phyloP scores from a whole-genome alignment of 2,113 vertebrate genomes.

The Raja brachyura region DNA sequence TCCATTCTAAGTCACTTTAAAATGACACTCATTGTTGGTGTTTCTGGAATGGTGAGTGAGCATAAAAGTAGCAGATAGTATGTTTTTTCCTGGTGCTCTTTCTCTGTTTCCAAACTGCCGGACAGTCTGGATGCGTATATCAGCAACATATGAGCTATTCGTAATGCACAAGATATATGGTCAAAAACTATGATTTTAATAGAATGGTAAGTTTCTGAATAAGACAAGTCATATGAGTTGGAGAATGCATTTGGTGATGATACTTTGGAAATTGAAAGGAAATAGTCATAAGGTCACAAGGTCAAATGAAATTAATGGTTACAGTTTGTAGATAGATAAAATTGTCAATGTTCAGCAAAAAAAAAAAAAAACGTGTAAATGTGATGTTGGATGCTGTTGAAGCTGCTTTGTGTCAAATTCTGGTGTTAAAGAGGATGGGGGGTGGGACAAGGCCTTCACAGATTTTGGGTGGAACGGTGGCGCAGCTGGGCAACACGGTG shows the following conservation, averaged over 20 bases:
- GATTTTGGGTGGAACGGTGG: too few relatives aligned
- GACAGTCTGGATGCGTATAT: too few relatives aligned
- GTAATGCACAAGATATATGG: background rate
- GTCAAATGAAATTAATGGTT: background rate
- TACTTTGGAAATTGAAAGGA: background rate
- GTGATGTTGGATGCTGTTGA: background rate
- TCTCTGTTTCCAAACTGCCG: too few relatives aligned
- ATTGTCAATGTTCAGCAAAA: background rate
- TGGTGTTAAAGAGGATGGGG: background rate
- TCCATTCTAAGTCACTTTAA: too few relatives aligned
- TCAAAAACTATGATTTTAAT: background rate
- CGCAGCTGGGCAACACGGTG: too few relatives aligned
- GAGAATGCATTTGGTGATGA: background rate
- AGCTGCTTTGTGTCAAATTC: background rate
- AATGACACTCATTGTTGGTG: too few relatives aligned
- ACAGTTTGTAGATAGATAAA: background rate
- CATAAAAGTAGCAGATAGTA: too few relatives aligned
- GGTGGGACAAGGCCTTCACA: background rate
- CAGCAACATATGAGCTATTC: too few relatives aligned
- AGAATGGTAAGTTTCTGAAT: background rate
- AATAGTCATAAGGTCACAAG: too few relatives aligned
- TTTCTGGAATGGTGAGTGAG: too few relatives aligned
- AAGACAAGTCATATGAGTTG: background rate
- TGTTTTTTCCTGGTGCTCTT: too few relatives aligned
- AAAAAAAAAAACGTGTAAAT: background rate